Percentiles rank a stretch among this genome's conserved stretches.
Conservation (phyloP, 1,140 invertebrate species). For the Drosophila subobscura region DNA sequence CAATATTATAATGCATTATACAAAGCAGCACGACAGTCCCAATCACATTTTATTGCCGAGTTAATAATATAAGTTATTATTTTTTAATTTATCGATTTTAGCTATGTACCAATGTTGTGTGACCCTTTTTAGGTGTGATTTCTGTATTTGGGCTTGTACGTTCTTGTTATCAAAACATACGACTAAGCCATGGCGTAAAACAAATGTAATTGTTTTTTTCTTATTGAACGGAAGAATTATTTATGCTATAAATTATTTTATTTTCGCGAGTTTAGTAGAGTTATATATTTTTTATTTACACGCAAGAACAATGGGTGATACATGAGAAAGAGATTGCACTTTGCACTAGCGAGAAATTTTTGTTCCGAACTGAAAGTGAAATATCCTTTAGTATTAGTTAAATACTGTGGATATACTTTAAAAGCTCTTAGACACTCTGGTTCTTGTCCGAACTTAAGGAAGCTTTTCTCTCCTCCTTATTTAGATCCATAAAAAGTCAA, state of each 20-base stretch:
- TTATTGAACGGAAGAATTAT: neutral
- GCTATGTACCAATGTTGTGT: neutral
- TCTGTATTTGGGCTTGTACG: neutral
- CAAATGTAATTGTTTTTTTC: neutral
- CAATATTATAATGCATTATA: constrained; percentile 6
- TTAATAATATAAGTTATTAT: neutral
- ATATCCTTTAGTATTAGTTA: constrained; percentile 28
- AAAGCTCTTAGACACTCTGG: neutral
- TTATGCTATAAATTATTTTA: too few relatives aligned
- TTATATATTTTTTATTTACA: constrained; percentile 29
- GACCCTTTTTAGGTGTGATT: constrained; percentile 8
- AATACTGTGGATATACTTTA: neutral
- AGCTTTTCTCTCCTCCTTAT: too few relatives aligned
- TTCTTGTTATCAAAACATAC: neutral
- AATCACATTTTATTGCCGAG: neutral
- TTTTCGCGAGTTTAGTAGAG: neutral
- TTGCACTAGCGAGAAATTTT: constrained; percentile 29
- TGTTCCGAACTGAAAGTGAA: constrained; percentile 36
- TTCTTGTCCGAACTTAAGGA: neutral
- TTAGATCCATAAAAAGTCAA: too few relatives aligned
- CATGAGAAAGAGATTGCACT: constrained; percentile 34
- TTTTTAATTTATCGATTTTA: constrained; percentile 16
- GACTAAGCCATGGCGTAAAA: neutral
- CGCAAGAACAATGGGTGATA: constrained; percentile 4
- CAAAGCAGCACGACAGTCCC: neutral